Base-by-base conservation (phyloP, 2,888 invertebrate species). In the Deilephila porcellus region DNA sequence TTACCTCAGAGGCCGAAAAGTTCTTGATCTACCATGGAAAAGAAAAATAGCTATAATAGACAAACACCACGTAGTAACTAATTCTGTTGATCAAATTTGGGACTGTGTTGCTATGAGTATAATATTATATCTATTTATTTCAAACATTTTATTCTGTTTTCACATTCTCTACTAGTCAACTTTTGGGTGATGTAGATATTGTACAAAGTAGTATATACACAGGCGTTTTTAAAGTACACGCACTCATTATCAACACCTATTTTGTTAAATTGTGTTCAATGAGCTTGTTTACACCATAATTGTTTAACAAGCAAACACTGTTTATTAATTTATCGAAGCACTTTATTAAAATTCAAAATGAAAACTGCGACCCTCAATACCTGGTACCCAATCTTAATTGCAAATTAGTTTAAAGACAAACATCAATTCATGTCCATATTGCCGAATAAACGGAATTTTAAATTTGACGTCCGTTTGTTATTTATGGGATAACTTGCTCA, bases 341-440 rank as follows among this genome's bases (percentile, higher is more conserved):
- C 74, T 78, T 77, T 76, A 83, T 79, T 76, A 77, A 75, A 81
- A 80, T 82, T 76, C 76, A 74, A 76, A 80, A 79, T 76, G 77
- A 79, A 75, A 73, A 78, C 75, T 79, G 74, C 72, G 67, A 73
- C 77, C 75, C 78, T 79, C 75, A 77, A 82, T 85, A 83, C 25
- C 71, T 53, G 63, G 78, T 74, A 72, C 75, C 76, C 72, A 76
- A 71, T 60, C 74, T 81, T 78, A 80, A 85, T 85, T 84, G 81
- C 80, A 82, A 84, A 86, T 86, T 84, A 82, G 81, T 85, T 85
- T 75, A 60, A 75, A 76, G 84, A 83, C 82, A 83, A 76, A 76
- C 80, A 83, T 85, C 74, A 80, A 81, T 82, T 81, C 77, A 77
- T 76, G 34, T 53, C 70, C 32, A 71, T 71, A 59, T 71, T 20